phyloP scores from a whole-genome alignment of 1,140 invertebrate species.

The Hyphantria cunea region DNA sequence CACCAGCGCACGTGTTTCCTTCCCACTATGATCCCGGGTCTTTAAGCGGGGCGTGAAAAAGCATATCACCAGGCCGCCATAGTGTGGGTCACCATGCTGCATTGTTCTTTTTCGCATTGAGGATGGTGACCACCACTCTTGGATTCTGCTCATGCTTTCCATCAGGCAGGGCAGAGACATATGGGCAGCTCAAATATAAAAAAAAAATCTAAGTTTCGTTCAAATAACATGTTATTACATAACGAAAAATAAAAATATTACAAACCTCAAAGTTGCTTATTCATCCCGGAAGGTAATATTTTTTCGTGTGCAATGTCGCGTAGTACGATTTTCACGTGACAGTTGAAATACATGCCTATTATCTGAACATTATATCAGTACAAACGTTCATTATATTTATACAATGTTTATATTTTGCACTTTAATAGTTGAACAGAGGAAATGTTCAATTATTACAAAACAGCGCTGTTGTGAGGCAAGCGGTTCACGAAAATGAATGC shows the following conservation, averaged over 20 bases:
- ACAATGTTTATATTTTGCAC: conserved; percentile 11
- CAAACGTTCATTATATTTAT: conserved; percentile 3
- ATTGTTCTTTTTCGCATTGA: no score
- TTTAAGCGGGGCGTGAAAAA: no score
- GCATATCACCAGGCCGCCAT: no score
- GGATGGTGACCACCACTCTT: no score
- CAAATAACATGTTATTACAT: neutral
- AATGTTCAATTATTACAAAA: conserved; percentile 46
- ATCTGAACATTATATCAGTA: conserved; percentile 11
- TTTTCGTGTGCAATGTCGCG: neutral
- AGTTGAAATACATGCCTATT: conserved; percentile 13
- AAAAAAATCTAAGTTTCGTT: neutral
- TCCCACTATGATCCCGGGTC: no score
- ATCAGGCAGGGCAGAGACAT: no score
- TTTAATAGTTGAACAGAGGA: conserved; percentile 25
- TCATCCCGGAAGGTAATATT: neutral
- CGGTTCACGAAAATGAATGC: conserved; percentile 31
- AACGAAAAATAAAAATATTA: neutral
- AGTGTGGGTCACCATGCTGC: no score
- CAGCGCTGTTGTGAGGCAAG: conserved; percentile 36
- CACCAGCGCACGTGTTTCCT: no score
- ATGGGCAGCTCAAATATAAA: no score
- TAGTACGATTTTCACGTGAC: neutral
- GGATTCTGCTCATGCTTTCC: no score
- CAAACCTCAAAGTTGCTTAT: neutral